Evolutionary conservation across 2,797 vertebrate genomes (phyloP), one percentile per base, ranked within the genome.

Genomic region (Sebastes iracundus): DNA sequence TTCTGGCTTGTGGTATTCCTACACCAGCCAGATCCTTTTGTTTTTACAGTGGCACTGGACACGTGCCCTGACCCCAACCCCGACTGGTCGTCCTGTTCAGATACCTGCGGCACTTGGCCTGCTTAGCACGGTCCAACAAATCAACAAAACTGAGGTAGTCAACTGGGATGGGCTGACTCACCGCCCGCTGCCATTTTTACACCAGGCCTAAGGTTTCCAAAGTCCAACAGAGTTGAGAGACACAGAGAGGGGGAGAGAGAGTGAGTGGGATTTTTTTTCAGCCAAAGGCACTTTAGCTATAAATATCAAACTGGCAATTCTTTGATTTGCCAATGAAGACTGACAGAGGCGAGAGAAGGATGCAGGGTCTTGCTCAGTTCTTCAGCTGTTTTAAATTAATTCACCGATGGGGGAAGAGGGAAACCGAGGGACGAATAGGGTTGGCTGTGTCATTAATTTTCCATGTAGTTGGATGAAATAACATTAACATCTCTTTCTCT

Each of bases 251-350:
- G 72, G 83, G 63, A 55, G 3, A 81, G 58, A 79, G 66, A 82
- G 77, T 81, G 84, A 82, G 78, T 76, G 69, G 66, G 87, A 71
- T 76, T 80, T 86, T 75, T 81, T 85, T 85, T 72, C 68, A 88
- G 90, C 91, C 88, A 84, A 90, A 91, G 92, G 92, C 90, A 73
- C 77, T 92, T 74, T 32, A 75, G 92, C 95, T 95, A 95, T 94
- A 95, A 95, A 96, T 95, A 95, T 92, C 89, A 88, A 87, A 89
- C 90, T 92, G 88, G 89, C 84, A 91, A 92, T 94, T 92, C 90
- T 95, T 90, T 95, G 92, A 95, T 95, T 94, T 94, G 86, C 91
- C 91, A 92, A 92, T 91, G 88, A 92, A 92, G 84, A 73, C 86
- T 86, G 91, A 88, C 80, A 85, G 87, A 81, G 79, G 75, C 89